A percentile compares a stretch with the other conserved stretches of the same genome.
Evolutionary conservation across 2,797 vertebrate genomes (phyloP).

Genomic region (Hydrophis major): DNA sequence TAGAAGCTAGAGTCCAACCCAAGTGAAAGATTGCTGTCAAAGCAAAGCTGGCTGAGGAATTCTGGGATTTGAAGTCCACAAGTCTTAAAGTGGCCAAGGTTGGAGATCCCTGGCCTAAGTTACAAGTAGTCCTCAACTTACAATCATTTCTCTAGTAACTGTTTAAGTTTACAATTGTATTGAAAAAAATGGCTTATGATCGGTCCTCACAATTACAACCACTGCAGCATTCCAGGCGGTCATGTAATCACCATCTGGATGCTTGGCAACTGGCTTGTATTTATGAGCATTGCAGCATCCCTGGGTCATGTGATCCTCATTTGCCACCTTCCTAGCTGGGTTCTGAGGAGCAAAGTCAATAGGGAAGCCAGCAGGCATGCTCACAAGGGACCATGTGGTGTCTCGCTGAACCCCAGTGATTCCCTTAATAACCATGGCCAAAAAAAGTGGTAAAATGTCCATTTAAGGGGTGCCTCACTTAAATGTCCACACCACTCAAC

Average conservation of each 20-base stretch:
- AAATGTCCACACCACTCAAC: neutral
- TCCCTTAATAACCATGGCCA: neutral
- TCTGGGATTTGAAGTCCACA: neutral
- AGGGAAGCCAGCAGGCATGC: neutral
- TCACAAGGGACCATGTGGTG: neutral
- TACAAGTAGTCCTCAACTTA: neutral
- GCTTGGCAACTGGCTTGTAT: neutral
- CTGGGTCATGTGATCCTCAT: neutral
- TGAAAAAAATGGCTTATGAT: neutral
- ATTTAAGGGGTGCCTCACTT: neutral
- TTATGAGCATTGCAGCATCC: neutral
- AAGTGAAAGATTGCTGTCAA: neutral
- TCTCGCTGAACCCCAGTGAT: neutral
- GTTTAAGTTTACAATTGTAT: neutral
- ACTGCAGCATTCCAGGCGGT: neutral
- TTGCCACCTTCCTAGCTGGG: neutral
- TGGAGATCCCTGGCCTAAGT: neutral
- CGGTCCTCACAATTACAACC: neutral
- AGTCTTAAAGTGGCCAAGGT: neutral
- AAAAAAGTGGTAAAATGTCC: neutral
- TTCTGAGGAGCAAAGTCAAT: neutral
- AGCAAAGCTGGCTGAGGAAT: neutral
- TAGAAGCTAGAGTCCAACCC: neutral
- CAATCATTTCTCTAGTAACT: neutral
- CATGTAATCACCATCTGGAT: neutral